Evolutionary conservation across 2,113 vertebrate genomes (phyloP), one percentile per base, ranked within the genome.

Genomic region (Verasper variegatus): DNA sequence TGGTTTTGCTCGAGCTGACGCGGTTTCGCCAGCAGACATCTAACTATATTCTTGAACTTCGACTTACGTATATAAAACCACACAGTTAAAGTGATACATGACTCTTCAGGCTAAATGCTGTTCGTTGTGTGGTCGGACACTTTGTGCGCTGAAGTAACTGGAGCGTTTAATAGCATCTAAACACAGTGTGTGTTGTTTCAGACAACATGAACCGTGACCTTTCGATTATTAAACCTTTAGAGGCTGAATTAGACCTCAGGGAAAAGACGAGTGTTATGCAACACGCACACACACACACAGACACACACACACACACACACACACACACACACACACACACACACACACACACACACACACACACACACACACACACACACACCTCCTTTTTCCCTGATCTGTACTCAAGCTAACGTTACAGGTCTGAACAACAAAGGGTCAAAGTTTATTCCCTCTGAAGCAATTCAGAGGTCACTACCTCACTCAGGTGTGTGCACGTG

Each of bases 201-300:
- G 57, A 63, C 15, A 37, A 15, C 18, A 20, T 8, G 23, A 72
- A 71, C 40, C 7, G 26, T 69, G 74, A 74, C 71, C 66, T 78
- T 82, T 31, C 17, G 68, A 56, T 45, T 45, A 76, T 77, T 66
- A 40, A 42, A 80, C 37, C 20, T 80, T 62, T 71, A 68, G 57
- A 51, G 67, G 68, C 17, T 71, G 15, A 17, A 59, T 23, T 18
- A 56, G 56, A 76, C 79, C 69, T 59, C 6, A 52, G 63, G 56
- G 61, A 47, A 51, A 56, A 51, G 65, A 71, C 45, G 59, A 21
- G 23, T 35, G 9, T 80, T 73, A 75, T 3, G 4, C 52, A 88
- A 62, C 13, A 37, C 12, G 24, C 24, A 24, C 24, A 24, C 24
- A 37, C 35, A 57, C 31, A 52, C 42, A 35, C 17, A 62, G 24